Conservation (phyloP, 2,888 invertebrate genomes). For the Helobdella robusta region DNA sequence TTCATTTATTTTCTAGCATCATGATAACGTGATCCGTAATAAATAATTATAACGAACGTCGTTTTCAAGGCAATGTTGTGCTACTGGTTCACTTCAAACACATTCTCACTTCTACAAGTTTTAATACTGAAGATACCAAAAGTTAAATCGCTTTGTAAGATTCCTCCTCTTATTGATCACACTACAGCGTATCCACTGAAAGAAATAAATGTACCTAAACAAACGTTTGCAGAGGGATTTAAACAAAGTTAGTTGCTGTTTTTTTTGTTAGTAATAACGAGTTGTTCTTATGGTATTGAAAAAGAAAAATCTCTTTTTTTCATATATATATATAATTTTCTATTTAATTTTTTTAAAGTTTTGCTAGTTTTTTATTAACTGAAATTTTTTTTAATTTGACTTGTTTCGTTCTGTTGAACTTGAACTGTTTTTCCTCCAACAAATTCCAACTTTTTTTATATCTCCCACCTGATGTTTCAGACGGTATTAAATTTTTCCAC, state of each 20-base stretch:
- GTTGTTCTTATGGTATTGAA: too few relatives aligned
- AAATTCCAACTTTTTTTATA: too few relatives aligned
- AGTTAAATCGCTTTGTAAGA: constrained; percentile 67
- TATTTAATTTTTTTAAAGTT: not conserved
- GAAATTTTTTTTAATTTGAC: not conserved
- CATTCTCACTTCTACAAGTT: constrained; percentile 73
- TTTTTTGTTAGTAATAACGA: not conserved
- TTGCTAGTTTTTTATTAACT: not conserved
- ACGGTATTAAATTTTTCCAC: too few relatives aligned
- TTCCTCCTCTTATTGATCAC: constrained; percentile 56
- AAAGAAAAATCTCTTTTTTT: too few relatives aligned
- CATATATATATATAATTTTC: too few relatives aligned
- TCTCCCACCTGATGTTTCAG: too few relatives aligned
- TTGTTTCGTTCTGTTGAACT: too few relatives aligned
- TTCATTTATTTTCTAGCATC: constrained; percentile 28
- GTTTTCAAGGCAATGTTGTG: constrained; percentile 62
- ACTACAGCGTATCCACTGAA: constrained; percentile 57
- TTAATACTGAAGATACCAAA: constrained; percentile 64
- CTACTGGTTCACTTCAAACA: constrained; percentile 82
- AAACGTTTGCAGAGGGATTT: constrained; percentile 68
- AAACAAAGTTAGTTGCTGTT: constrained; percentile 62
- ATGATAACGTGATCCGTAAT: not conserved
- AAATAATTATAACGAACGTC: not conserved
- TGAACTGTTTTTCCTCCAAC: too few relatives aligned
- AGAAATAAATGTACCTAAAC: constrained; percentile 51